Evolutionary conservation across 2,888 invertebrate species (phyloP).

Genomic region (Platerodrilus igneus): DNA sequence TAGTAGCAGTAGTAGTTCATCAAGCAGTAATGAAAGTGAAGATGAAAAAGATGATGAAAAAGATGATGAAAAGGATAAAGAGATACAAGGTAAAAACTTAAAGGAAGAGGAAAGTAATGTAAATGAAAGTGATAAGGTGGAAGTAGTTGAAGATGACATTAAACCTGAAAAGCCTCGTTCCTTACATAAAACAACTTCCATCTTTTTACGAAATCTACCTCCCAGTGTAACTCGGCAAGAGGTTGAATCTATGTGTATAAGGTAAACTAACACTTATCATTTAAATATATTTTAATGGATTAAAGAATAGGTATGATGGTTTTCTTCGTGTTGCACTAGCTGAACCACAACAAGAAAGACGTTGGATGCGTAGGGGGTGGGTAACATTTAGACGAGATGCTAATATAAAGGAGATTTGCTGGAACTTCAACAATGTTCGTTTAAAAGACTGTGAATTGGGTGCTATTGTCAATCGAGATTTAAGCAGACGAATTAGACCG

Average conservation of each 20-base stretch:
- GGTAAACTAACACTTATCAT: slow-evolving; percentile 10
- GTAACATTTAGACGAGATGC: slow-evolving; percentile 95
- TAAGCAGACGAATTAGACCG: slow-evolving; percentile 88
- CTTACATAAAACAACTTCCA: slow-evolving; percentile 93
- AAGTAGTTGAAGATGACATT: slow-evolving; percentile 44
- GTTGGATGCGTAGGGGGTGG: slow-evolving; percentile 97
- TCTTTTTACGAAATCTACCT: slow-evolving; percentile 92
- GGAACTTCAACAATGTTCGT: slow-evolving; percentile 95
- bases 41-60: slow-evolving; percentile 36
- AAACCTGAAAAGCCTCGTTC: slow-evolving; percentile 60
- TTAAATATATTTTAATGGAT: not conserved
- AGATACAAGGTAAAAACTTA: slow-evolving; percentile 39
- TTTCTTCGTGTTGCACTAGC: slow-evolving; percentile 94
- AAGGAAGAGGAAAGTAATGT: slow-evolving; percentile 45
- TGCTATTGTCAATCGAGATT: slow-evolving; percentile 94
- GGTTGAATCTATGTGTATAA: slow-evolving; percentile 38
- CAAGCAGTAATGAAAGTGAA: slow-evolving; percentile 45
- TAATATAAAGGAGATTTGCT: slow-evolving; percentile 98
- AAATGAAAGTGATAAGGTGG: slow-evolving; percentile 49
- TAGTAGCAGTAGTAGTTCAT: slow-evolving; percentile 50
- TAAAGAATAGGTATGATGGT: slow-evolving; percentile 75
- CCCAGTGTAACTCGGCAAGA: slow-evolving; percentile 95
- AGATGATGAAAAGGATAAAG: slow-evolving; percentile 35
- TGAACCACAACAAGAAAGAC: slow-evolving; percentile 92
- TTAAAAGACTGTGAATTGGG: slow-evolving; percentile 87